phyloP scores from a whole-genome alignment of 2,797 vertebrate genomes.

The Megaceryle alcyon region DNA sequence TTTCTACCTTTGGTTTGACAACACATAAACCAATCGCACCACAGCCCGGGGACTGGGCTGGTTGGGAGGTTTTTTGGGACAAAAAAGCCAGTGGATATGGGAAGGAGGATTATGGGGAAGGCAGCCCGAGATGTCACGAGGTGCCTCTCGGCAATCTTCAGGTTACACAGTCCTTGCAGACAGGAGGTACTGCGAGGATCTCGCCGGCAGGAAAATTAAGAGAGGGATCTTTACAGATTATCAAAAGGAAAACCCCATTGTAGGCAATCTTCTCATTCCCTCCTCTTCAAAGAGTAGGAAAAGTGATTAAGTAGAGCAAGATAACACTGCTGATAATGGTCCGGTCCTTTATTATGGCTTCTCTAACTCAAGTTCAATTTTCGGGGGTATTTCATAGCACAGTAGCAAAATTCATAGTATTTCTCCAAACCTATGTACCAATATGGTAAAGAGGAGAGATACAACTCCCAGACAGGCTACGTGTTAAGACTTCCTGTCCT shows the following conservation, averaged over 20 bases:
- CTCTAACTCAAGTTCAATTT: not conserved
- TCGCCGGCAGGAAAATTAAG: not conserved
- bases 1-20: not conserved
- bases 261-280: not conserved
- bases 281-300: not conserved
- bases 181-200: not conserved
- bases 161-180: not conserved
- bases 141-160: not conserved
- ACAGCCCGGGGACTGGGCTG: fast-evolving
- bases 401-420: not conserved
- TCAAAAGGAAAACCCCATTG: not conserved
- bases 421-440: not conserved
- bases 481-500: not conserved
- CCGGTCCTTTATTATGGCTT: not conserved
- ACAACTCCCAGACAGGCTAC: not conserved
- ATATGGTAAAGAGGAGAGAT: not conserved
- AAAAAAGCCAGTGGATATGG: fast-evolving
- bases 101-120: not conserved
- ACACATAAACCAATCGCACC: not conserved
- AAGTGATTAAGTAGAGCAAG: not conserved
- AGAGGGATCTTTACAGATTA: not conserved
- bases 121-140: not conserved
- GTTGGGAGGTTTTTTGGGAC: not conserved
- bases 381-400: not conserved
- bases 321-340: not conserved